Evolutionary conservation across 2,113 vertebrate species (phyloP).

Genomic region (Rostratula benghalensis): DNA sequence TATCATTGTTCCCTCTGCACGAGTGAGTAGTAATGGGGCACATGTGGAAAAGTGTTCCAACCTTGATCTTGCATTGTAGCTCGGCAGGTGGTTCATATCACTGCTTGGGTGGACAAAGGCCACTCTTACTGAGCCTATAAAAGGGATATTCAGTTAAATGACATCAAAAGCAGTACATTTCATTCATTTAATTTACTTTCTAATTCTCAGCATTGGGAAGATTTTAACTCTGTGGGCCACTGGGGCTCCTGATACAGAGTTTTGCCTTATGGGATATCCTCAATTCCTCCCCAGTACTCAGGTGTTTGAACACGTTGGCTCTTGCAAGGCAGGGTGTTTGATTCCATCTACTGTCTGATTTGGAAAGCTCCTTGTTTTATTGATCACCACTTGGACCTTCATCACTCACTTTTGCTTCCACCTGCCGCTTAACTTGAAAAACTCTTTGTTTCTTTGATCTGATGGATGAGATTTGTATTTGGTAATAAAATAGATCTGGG

Average conservation of each 20-base stretch:
- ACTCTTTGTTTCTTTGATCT: not conserved
- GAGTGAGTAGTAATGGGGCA: not conserved
- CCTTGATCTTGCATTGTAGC: no score
- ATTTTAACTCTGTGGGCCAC: not conserved
- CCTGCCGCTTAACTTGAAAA: not conserved
- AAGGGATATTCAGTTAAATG: not conserved
- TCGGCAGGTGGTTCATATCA: not conserved
- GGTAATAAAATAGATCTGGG: not conserved
- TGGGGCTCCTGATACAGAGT: not conserved
- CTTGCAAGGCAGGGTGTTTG: not conserved
- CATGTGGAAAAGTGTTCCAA: accelerated
- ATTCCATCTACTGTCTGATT: slow-evolving; percentile 3
- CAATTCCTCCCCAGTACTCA: not conserved
- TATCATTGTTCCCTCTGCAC: accelerated
- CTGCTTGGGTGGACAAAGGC: not conserved
- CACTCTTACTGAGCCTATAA: not conserved
- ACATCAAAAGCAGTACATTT: not conserved
- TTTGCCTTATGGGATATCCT: not conserved
- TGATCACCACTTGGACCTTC: not conserved
- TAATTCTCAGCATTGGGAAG: not conserved
- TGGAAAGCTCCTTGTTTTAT: not conserved
- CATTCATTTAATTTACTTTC: not conserved
- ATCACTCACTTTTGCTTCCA: not conserved
- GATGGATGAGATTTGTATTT: not conserved
- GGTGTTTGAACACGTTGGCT: not conserved